These are phyloP conservation scores for Radopholus similis DNA, from an alignment of 1,140 invertebrate species.

Conservation along the genomic window DNA sequence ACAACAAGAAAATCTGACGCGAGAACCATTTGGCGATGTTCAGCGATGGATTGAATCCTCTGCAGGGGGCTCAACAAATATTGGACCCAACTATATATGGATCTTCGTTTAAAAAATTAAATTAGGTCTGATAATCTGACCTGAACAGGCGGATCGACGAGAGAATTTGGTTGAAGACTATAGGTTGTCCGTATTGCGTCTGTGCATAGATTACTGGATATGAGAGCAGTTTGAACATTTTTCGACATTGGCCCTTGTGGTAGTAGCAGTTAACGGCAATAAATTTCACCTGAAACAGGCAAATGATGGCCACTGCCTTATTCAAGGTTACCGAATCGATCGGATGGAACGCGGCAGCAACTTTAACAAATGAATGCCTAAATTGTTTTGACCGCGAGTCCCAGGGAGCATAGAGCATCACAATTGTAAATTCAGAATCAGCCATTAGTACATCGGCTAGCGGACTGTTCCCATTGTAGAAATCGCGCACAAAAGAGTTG, in stretches of 20 bases:
- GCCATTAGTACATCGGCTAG: neutral
- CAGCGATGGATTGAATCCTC: neutral
- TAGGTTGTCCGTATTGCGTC: conserved; percentile 3
- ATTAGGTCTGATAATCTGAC: neutral
- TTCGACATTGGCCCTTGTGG: conserved; percentile 1
- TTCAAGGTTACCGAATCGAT: conserved; percentile 2
- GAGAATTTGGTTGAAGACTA: conserved; percentile 15
- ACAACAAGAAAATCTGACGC: conserved; percentile 12
- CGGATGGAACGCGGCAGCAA: neutral
- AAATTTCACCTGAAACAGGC: conserved; percentile 16
- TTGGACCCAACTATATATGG: conserved; percentile 6
- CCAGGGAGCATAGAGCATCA: conserved; percentile 16
- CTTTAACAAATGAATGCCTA: conserved; percentile 5
- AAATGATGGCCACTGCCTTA: neutral
- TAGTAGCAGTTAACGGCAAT: conserved; percentile 12
- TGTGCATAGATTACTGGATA: conserved; percentile 14
- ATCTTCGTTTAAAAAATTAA: neutral
- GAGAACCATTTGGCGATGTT: neutral
- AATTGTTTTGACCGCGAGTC: conserved; percentile 3
- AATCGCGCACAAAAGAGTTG: neutral
- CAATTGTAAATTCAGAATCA: conserved; percentile 7
- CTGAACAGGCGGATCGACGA: conserved; percentile 5
- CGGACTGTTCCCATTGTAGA: conserved; percentile 5
- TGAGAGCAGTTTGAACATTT: conserved; percentile 8
- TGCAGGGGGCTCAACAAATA: conserved; percentile 9